Conservation (phyloP, 2,113 vertebrate species). For the Acrocephalus kingi region DNA sequence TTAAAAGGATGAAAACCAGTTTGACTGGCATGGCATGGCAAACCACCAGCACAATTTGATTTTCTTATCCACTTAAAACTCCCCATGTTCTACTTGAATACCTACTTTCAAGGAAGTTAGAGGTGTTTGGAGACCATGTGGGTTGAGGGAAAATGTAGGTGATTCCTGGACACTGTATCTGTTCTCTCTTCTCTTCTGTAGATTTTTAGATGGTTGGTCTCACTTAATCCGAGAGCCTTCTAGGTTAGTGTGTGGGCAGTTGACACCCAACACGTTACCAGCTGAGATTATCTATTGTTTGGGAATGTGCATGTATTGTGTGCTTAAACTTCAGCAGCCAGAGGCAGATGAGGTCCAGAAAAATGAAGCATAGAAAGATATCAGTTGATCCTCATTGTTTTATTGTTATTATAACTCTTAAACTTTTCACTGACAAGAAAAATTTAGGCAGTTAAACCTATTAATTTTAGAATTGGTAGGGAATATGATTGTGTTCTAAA, state of each 20-base stretch:
- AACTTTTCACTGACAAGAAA: conserved; percentile 53
- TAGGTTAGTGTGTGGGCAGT: neutral
- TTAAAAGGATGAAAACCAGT: neutral
- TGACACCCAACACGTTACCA: neutral
- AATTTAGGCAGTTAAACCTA: conserved; percentile 48
- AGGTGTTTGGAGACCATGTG: accelerated
- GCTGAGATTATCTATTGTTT: neutral
- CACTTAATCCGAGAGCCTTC: neutral
- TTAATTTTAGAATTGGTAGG: conserved; percentile 62
- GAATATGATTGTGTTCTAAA: conserved; percentile 66
- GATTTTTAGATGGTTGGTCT: neutral
- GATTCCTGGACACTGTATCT: neutral
- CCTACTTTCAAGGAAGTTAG: neutral
- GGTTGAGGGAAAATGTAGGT: neutral
- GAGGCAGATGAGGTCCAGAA: neutral
- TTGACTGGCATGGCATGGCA: neutral
- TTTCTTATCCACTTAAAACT: neutral
- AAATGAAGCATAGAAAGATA: neutral
- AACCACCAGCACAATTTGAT: neutral
- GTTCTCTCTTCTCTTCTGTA: neutral
- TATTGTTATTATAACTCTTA: conserved; percentile 40
- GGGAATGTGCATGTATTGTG: accelerated
- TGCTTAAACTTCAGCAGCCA: neutral
- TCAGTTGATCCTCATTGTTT: conserved; percentile 24
- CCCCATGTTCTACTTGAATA: neutral